Conservation (phyloP, 2,888 invertebrate genomes). For the Lochmaea capreae region DNA sequence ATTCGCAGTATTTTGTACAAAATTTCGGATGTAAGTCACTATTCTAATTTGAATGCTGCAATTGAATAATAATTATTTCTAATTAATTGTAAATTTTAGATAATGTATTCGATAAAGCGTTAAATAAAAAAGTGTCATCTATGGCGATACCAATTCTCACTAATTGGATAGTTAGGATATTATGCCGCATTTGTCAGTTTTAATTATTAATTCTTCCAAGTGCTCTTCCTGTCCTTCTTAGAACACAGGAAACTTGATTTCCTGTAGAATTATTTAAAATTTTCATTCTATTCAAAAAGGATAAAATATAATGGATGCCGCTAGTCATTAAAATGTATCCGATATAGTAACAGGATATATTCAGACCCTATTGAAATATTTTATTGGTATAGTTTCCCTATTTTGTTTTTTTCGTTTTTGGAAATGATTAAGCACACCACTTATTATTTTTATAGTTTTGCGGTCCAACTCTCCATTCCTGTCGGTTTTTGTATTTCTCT, state of each 20-base stretch:
- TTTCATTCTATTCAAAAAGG: background rate
- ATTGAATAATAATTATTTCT: background rate
- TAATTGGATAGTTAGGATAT: conserved; percentile 5
- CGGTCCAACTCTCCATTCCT: too few species aligned
- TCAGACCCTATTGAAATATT: too few species aligned
- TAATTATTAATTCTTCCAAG: conserved; percentile 31
- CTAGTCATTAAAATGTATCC: background rate
- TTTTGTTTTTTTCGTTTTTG: background rate
- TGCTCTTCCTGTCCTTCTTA: conserved; percentile 33
- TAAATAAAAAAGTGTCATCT: background rate
- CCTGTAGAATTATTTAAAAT: conserved; percentile 29
- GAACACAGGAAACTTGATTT: conserved; percentile 31
- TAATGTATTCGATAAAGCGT: background rate
- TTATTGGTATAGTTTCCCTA: background rate
- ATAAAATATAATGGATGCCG: background rate
- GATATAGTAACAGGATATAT: background rate
- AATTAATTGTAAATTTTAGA: background rate
- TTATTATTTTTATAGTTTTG: too few species aligned
- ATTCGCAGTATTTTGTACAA: too few species aligned
- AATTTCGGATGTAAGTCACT: too few species aligned
- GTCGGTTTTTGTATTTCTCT: too few species aligned
- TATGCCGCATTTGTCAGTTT: conserved; percentile 15
- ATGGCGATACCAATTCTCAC: background rate
- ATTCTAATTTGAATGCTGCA: background rate
- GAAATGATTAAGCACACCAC: too few species aligned